Percentiles rank a stretch among this genome's conserved stretches.
phyloP scores from a whole-genome alignment of 2,888 invertebrate species.

The Stratiomys singularior region DNA sequence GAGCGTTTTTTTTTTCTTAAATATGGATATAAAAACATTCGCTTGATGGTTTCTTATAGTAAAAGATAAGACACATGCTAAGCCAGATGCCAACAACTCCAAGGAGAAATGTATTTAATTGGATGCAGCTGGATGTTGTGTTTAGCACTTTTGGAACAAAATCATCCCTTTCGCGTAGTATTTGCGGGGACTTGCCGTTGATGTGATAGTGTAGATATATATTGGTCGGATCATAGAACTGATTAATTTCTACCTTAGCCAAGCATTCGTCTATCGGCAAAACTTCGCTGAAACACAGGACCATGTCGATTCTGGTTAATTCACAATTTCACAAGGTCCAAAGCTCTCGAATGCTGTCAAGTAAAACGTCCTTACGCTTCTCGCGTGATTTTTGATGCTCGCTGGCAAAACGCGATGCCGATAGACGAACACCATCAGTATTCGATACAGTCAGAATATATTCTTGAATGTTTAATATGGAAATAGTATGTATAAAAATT shows the following conservation, averaged over 20 bases:
- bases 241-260: not conserved
- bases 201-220: slow-evolving; percentile 5
- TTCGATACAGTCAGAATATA: not conserved
- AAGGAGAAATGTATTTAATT: slow-evolving; percentile 7
- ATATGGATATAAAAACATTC: too few species aligned
- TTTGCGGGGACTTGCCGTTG: not conserved
- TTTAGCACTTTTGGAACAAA: too few species aligned
- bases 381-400: not conserved
- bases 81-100: not conserved
- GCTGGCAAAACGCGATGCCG: not conserved
- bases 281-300: not conserved
- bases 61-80: not conserved
- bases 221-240: slow-evolving; percentile 28
- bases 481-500: slow-evolving; percentile 28
- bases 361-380: not conserved
- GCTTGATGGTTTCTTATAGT: not conserved
- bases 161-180: too few species aligned
- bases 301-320: not conserved
- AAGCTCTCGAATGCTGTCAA: too few species aligned
- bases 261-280: not conserved
- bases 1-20: too few species aligned
- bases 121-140: not conserved
- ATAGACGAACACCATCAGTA: not conserved
- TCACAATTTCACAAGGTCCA: not conserved
- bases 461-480: slow-evolving; percentile 8